Evolutionary conservation across 2,888 invertebrate genomes (phyloP), one percentile per base, ranked within the genome.

Genomic region (Parochlus steinenii): DNA sequence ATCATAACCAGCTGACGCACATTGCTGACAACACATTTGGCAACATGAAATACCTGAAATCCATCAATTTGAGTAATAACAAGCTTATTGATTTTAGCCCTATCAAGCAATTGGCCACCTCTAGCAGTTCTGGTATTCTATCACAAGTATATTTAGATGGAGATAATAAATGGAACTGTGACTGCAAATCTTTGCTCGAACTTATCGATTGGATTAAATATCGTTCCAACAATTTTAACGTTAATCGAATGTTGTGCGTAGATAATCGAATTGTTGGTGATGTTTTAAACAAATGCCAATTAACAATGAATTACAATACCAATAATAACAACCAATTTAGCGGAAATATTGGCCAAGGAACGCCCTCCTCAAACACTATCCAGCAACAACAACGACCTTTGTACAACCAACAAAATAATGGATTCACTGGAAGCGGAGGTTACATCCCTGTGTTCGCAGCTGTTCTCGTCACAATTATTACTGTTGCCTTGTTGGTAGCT

Each of bases 151-250:
- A 74, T 37, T 64, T 81, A 41, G 72, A 75, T 48, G 75, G 77
- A 48, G 35, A 35, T 26, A 82, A 81, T 66, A 72, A 73, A 54
- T 82, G 86, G 86, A 74, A 75, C 55, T 83, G 83, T 61, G 76
- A 80, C 53, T 83, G 83, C 59, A 66, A 65, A 49, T 74, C 74
- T 48, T 67, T 79, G 35, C 67, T 65, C 42, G 69, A 70, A 47
- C 61, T 80, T 47, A 71, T 74, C 51, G 65, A 69, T 46, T 80
- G 79, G 79, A 56, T 79, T 40, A 62, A 67, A 49, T 67, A 71
- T 51, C 72, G 74, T 52, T 69, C 68, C 33, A 68, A 69, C 54
- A 69, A 74, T 50, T 41, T 40, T 16, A 41, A 42, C 35, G 24
- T 40, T 3, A 56, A 62, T 41, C 63, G 61, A 48, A 62, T 69